A percentile compares a stretch with the other conserved stretches of the same genome.
Evolutionary conservation across 2,113 vertebrate species (phyloP).

Genomic region (Struthidea cinerea): DNA sequence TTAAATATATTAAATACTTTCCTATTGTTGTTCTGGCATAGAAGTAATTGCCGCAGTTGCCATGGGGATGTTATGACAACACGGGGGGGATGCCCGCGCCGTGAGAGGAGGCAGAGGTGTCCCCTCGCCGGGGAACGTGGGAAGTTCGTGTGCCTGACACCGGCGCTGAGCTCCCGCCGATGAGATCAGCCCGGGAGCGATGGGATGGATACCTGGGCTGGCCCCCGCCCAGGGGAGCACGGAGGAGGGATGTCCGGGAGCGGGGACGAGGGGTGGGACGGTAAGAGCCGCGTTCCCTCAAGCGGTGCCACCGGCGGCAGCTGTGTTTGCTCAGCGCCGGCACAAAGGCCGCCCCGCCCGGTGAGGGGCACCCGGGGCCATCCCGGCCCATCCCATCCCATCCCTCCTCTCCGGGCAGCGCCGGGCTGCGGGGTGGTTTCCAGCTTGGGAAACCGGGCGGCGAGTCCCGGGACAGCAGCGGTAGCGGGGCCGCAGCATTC

Average conservation of each 20-base stretch:
- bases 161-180: not conserved
- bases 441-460: not conserved
- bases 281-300: not conserved
- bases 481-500: not conserved
- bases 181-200: not conserved
- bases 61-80: slow-evolving; percentile 13
- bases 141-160: not conserved
- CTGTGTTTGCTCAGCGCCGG: not conserved
- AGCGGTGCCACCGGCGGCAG: not conserved
- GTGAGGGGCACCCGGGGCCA: not conserved
- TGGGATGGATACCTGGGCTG: not conserved
- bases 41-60: not conserved
- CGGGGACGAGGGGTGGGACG: not conserved
- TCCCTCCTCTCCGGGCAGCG: not conserved
- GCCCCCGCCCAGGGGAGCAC: not conserved
- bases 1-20: slow-evolving; percentile 13
- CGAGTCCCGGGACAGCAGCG: not conserved
- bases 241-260: not conserved
- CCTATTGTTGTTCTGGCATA: not conserved
- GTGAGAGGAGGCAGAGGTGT: not conserved
- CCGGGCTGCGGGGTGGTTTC: not conserved
- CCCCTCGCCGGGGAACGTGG: not conserved
- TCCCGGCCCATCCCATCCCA: not conserved
- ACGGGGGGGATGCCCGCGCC: not conserved
- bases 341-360: not conserved